Base-by-base conservation (phyloP, 2,888 invertebrate genomes). In the Diarsia brunnea region DNA sequence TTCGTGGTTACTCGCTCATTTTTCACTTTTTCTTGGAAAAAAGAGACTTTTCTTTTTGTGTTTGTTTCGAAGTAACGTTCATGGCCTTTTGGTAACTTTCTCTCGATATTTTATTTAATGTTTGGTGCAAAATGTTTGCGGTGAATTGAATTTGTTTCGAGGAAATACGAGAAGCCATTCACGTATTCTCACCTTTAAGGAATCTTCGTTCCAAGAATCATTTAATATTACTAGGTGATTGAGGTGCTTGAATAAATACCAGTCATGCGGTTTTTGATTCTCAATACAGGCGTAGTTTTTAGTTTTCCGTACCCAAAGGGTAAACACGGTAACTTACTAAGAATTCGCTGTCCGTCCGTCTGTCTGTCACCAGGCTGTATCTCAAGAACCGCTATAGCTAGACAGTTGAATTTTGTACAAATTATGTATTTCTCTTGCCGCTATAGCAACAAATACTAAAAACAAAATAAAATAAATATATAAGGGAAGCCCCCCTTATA, bases 81-180 rank as follows among this genome's bases (percentile, higher is more conserved):
- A 31, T 8, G 21, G 16, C 14, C 47, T 31, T 73, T 70, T 65
- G 27, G 27, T 55, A 73, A 69, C 7, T 75, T 65, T 68, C 51
- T 67, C 60, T 74, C 72, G 43, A 76, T 76, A 68, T 64, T 69
- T 71, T 73, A n/a, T 67, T 72, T 64, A 61, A 69, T 64, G 27
- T 61, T 79, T 63, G 5, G 14, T 51, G 11, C 55, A 38, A 64
- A 79, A 64, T 47, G 2, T 65, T 68, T 38, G 24, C 11, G 43
- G 0, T 38, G 38, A 16, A 49, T 67, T 58, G 24, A 45, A 31
- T 60, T 27, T 14, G 2, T 60, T 77, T 66, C 4, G 16, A 31
- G 38, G 4, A 51, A 76, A 60, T 65, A 1, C 19, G 14, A 64
- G 27, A n/a, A 45, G 16, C 21, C 45, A 51, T 19, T 38, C 19